Percentiles rank a stretch among this genome's conserved stretches.
These are phyloP conservation scores for Caenorhabditis imperialis DNA, from an alignment of 2,888 invertebrate genomes.

Conservation along the genomic window DNA sequence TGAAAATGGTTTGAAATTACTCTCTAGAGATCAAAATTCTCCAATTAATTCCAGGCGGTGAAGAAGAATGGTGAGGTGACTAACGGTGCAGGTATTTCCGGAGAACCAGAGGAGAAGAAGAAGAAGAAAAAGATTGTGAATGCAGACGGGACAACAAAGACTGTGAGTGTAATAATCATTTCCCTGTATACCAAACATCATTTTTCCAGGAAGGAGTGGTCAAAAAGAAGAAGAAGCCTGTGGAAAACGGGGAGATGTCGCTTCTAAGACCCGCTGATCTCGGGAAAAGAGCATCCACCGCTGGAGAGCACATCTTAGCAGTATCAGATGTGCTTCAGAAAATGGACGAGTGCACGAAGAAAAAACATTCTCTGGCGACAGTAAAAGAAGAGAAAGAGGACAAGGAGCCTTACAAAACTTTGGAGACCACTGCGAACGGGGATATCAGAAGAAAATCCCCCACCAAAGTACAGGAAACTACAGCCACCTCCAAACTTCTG, in stretches of 20 bases:
- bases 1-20: constrained; percentile 29
- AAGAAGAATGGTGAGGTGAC: constrained; percentile 30
- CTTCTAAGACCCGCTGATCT: constrained; percentile 36
- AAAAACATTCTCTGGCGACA: constrained; percentile 21
- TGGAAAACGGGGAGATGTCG: constrained; percentile 3
- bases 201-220: constrained; percentile 13
- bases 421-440: constrained; percentile 35
- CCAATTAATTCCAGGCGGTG: constrained; percentile 26
- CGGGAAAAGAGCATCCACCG: constrained; percentile 30
- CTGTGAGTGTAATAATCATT: neutral
- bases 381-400: constrained; percentile 32
- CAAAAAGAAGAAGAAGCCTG: constrained; percentile 25
- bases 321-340: constrained; percentile 27
- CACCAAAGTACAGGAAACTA: neutral
- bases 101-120: constrained; percentile 37
- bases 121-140: constrained; percentile 40
- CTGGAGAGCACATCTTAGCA: constrained; percentile 30
- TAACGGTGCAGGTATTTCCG: constrained; percentile 18
- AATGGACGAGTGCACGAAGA: constrained; percentile 12
- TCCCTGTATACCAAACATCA: neutral
- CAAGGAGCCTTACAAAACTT: constrained; percentile 16
- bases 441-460: constrained; percentile 29
- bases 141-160: constrained; percentile 40
- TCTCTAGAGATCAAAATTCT: neutral
- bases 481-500: neutral